A percentile compares a stretch with the other conserved stretches of the same genome.
Conservation (phyloP, 2,888 invertebrate genomes). For the Acholoe squamosa region DNA sequence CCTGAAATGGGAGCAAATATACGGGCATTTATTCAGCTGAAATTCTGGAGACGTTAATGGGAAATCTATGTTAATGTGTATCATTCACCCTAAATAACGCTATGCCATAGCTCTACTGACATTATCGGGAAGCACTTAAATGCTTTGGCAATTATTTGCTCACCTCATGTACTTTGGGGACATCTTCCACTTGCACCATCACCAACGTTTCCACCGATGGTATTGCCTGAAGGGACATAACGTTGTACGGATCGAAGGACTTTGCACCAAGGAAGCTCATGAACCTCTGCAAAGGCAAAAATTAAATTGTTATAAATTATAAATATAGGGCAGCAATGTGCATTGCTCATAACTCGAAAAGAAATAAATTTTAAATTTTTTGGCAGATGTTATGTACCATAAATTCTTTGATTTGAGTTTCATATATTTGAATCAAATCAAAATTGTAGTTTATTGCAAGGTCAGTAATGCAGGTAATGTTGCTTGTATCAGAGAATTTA, state of each 20-base stretch:
- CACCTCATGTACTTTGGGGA: conserved; percentile 60
- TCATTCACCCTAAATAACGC: no score
- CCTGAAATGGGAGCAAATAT: neutral
- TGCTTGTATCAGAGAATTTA: no score
- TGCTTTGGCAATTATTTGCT: neutral
- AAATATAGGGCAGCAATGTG: no score
- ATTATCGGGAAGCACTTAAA: neutral
- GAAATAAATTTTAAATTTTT: neutral
- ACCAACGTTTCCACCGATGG: conserved; percentile 65
- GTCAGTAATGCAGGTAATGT: no score
- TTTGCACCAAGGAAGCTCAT: conserved; percentile 67
- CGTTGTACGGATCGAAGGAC: conserved; percentile 69
- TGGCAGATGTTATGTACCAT: no score
- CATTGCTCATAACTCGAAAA: no score
- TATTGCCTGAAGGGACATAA: conserved; percentile 55
- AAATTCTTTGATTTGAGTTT: no score
- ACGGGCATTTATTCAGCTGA: neutral
- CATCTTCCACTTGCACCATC: conserved; percentile 66
- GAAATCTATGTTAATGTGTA: no score
- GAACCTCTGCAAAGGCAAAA: conserved; percentile 65
- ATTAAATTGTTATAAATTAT: neutral
- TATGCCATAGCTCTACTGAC: neutral
- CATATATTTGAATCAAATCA: no score
- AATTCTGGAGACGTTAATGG: neutral
- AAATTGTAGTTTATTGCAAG: no score